phyloP scores from a whole-genome alignment of 2,113 vertebrate genomes.

The Lepidothrix coronata region DNA sequence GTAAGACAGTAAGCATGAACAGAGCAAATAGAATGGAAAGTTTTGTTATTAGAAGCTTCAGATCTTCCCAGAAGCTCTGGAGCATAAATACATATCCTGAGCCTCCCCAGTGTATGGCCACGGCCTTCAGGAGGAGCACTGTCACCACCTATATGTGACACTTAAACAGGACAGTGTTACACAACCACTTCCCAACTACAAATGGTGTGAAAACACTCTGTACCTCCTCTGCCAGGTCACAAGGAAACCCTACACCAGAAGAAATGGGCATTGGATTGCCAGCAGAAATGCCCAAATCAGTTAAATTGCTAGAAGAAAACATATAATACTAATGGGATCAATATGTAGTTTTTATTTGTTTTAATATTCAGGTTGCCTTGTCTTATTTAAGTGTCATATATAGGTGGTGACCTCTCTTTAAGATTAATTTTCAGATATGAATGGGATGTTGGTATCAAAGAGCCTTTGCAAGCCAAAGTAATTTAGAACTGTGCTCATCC shows the following conservation, averaged over 20 bases:
- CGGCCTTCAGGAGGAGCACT: background rate
- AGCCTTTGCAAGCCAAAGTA: background rate
- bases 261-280: accelerated
- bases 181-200: background rate
- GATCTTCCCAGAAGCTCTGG: background rate
- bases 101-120: background rate
- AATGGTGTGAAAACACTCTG: background rate
- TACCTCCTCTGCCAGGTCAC: background rate
- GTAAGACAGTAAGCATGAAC: background rate
- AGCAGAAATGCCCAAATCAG: background rate
- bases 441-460: background rate
- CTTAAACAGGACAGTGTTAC: background rate
- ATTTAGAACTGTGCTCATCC: background rate
- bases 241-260: background rate
- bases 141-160: background rate
- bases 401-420: background rate
- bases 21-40: background rate
- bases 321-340: background rate
- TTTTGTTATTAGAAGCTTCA: background rate
- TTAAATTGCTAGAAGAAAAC: background rate
- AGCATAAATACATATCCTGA: background rate
- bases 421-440: background rate
- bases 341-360: background rate
- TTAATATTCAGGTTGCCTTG: background rate
- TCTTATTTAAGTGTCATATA: background rate